Conservation (phyloP, 1,140 invertebrate genomes). For the Brachionus koreanus region DNA sequence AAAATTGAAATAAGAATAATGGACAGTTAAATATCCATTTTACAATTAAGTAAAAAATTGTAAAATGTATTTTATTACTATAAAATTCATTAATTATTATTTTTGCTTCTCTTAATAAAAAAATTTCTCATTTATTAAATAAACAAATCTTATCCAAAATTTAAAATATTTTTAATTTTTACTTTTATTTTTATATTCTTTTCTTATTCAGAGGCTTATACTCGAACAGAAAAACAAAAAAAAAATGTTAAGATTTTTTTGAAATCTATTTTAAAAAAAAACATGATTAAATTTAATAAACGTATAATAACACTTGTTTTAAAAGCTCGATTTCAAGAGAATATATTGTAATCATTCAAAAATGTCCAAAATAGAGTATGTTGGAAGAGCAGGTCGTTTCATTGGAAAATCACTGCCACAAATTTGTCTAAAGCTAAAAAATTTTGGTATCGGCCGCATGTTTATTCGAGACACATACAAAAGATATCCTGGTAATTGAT, state of each 20-base stretch:
- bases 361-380: slow-evolving; percentile 39
- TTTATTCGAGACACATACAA: slow-evolving; percentile 11
- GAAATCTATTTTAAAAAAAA: neutral
- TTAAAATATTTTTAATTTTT: too few relatives aligned
- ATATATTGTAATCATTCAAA: neutral
- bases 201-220: too few relatives aligned
- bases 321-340: neutral
- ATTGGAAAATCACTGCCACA: slow-evolving; percentile 33
- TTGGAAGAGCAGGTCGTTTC: slow-evolving; percentile 30
- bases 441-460: slow-evolving; percentile 29
- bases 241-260: neutral
- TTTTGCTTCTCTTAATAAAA: too few relatives aligned
- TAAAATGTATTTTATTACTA: too few relatives aligned
- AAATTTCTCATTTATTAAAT: too few relatives aligned
- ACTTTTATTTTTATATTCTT: too few relatives aligned
- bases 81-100: too few relatives aligned
- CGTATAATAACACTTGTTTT: neutral
- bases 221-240: too few relatives aligned
- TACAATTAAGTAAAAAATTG: too few relatives aligned
- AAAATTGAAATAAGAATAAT: too few relatives aligned
- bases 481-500: slow-evolving; percentile 33
- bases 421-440: slow-evolving; percentile 33
- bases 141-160: too few relatives aligned
- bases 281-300: neutral
- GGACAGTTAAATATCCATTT: too few relatives aligned